These are phyloP conservation scores for Cephus cinctus DNA, from an alignment of 1,140 invertebrate genomes.

Conservation along the genomic window DNA sequence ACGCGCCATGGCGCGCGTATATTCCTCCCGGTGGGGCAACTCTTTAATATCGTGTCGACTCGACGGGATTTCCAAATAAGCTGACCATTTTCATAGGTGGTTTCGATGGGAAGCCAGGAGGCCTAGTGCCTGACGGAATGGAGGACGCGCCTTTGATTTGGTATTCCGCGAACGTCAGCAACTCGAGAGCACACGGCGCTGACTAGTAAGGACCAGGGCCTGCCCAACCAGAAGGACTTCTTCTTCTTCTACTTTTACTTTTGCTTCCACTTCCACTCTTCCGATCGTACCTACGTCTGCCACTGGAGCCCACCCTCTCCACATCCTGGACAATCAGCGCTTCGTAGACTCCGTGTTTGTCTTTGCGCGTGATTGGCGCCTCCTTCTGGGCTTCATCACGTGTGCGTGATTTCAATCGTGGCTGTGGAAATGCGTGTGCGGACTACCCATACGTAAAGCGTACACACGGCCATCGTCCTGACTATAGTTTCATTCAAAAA, in stretches of 20 bases:
- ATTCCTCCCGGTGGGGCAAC: too few species aligned
- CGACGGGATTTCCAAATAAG: not conserved
- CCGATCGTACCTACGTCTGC: too few species aligned
- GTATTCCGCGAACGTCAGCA: constrained; percentile 32
- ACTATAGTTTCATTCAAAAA: constrained; percentile 10
- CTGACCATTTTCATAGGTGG: not conserved
- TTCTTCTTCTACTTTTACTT: too few species aligned
- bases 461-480: constrained; percentile 16
- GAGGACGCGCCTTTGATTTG: constrained; percentile 24
- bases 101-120: too few species aligned
- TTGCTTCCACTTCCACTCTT: too few species aligned
- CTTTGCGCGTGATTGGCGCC: constrained; percentile 51
- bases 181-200: constrained; percentile 19
- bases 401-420: not conserved
- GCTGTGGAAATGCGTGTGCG: too few species aligned
- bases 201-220: constrained; percentile 20
- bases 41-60: too few species aligned
- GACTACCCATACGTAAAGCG: too few species aligned
- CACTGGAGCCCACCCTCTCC: too few species aligned
- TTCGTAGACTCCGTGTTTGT: constrained; percentile 44
- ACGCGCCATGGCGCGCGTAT: too few species aligned
- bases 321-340: constrained; percentile 36
- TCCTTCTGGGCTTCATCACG: constrained; percentile 14
- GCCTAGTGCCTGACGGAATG: too few species aligned
- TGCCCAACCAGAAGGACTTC: constrained; percentile 41